Percentiles rank a stretch among this genome's conserved stretches.
These are phyloP conservation scores for Halcyon malimbica DNA, from an alignment of 2,113 vertebrate species.

Conservation along the genomic window DNA sequence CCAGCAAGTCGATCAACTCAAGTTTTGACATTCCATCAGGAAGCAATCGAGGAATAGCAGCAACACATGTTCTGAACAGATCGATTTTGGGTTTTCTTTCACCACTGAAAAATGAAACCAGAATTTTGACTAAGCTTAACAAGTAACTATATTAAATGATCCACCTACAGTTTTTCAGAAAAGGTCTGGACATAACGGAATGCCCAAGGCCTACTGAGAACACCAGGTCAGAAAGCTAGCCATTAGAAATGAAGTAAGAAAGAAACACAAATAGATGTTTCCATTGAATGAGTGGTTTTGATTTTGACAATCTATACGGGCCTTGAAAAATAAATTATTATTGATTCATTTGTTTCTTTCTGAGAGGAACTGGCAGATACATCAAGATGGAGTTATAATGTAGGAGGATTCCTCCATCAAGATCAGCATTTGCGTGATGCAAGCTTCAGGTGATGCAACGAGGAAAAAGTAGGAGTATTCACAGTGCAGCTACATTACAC, in stretches of 20 bases:
- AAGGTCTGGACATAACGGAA: neutral
- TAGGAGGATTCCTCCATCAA: neutral
- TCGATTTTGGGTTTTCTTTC: conserved; percentile 99
- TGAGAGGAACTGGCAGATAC: neutral
- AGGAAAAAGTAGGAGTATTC: neutral
- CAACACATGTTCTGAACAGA: conserved; percentile 96
- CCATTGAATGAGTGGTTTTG: neutral
- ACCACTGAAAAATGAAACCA: conserved; percentile 80
- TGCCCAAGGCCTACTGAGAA: neutral
- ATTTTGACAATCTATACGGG: neutral
- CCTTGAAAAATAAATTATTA: neutral
- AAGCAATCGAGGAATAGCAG: conserved; percentile 94
- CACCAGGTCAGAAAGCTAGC: neutral
- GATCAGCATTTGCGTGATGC: neutral
- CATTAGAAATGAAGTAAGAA: neutral
- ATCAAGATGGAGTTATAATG: neutral
- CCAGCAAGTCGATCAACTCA: conserved; percentile 93
- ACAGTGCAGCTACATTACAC: neutral
- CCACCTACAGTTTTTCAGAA: neutral
- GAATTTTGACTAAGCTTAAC: neutral
- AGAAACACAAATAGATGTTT: neutral
- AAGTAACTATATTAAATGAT: neutral
- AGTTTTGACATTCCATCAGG: conserved; percentile 98
- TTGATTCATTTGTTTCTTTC: neutral
- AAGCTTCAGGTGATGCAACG: neutral